phyloP scores from a whole-genome alignment of 2,888 invertebrate species.

The Arrhopalites spinosus region DNA sequence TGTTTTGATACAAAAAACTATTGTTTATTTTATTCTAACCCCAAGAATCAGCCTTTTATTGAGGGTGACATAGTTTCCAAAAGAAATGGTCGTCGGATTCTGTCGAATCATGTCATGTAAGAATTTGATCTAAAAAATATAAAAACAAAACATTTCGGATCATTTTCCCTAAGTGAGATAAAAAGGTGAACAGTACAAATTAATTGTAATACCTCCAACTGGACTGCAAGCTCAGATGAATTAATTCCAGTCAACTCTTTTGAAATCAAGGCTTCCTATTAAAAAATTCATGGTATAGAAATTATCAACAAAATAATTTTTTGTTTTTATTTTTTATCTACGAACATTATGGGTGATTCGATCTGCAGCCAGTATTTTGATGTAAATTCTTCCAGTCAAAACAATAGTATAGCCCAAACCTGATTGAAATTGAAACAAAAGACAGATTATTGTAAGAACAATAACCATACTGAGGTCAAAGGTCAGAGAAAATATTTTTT shows the following conservation, averaged over 20 bases:
- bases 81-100: conserved; percentile 8
- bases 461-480: no score
- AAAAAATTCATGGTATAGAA: not conserved
- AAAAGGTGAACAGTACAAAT: not conserved
- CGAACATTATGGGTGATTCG: conserved; percentile 19
- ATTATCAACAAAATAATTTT: not conserved
- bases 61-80: conserved; percentile 30
- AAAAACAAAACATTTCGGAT: not conserved
- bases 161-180: no score
- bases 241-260: conserved; percentile 7
- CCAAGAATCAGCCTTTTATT: conserved; percentile 33
- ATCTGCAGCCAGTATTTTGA: conserved; percentile 27
- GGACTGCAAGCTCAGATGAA: not conserved
- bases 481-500: no score
- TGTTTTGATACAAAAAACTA: not conserved
- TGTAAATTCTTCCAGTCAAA: conserved; percentile 11
- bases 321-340: no score
- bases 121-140: conserved; percentile 23
- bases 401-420: not conserved
- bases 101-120: conserved; percentile 33
- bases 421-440: no score
- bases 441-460: no score
- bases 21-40: not conserved
- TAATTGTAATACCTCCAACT: conserved; percentile 29
- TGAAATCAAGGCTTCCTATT: conserved; percentile 17